A percentile compares a stretch with the other conserved stretches of the same genome.
Evolutionary conservation across 2,113 vertebrate genomes (phyloP).

Genomic region (Tretioscincus oriximinensis): DNA sequence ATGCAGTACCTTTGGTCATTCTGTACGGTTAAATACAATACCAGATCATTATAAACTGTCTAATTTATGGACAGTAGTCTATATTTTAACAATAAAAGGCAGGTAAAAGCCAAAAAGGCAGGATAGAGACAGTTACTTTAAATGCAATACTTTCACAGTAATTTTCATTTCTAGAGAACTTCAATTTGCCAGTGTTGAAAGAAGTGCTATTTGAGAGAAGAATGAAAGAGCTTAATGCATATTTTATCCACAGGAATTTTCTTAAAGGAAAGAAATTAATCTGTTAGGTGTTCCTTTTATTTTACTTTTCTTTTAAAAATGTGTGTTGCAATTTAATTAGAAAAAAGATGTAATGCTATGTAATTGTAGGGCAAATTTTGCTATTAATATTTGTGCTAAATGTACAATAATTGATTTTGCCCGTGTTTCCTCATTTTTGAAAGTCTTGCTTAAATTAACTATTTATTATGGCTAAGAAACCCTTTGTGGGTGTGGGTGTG

Average conservation of each 20-base stretch:
- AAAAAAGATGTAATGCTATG: neutral
- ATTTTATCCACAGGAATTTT: constrained; percentile 35
- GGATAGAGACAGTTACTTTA: constrained; percentile 4
- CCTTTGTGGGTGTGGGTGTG: neutral
- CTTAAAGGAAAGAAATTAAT: constrained; percentile 30
- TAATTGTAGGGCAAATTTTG: neutral
- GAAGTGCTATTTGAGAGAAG: constrained; percentile 40
- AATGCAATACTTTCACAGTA: constrained; percentile 18
- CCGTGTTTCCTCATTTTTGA: neutral
- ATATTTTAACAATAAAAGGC: constrained; percentile 9
- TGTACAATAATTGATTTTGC: neutral
- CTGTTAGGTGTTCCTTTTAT: neutral
- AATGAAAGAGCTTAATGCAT: constrained; percentile 1
- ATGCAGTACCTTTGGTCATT: neutral
- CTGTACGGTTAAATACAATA: neutral
- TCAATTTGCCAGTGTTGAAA: constrained; percentile 32
- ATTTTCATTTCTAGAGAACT: constrained; percentile 29
- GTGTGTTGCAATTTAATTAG: neutral
- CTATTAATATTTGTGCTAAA: neutral
- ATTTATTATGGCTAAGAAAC: neutral
- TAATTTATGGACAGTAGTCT: neutral
- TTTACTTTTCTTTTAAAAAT: neutral
- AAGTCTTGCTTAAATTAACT: neutral
- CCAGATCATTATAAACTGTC: neutral
- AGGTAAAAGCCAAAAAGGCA: constrained; percentile 1